Evolutionary conservation across 1,140 invertebrate genomes (phyloP).

Genomic region (Campoletis sonorensis): DNA sequence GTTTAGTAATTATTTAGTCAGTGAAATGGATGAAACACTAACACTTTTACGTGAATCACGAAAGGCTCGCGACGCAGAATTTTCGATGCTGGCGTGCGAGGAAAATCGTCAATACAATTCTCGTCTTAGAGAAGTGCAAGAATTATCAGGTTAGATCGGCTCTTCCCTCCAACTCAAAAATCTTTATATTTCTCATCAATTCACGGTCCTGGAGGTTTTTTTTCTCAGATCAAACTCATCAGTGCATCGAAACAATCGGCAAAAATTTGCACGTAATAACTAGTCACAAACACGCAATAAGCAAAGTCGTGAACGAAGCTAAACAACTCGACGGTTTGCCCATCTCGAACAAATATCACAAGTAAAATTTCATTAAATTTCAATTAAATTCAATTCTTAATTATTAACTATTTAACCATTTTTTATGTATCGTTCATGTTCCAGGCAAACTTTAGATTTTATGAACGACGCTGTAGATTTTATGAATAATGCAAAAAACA

Average conservation of each 20-base stretch:
- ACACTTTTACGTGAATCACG: conserved; percentile 3
- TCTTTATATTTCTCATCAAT: conserved; percentile 30
- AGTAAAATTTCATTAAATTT: conserved; percentile 44
- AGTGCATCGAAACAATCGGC: conserved; percentile 52
- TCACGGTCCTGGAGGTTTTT: no score
- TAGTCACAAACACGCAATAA: conserved; percentile 55
- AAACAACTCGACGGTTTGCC: conserved; percentile 56
- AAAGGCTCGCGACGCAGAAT: background rate
- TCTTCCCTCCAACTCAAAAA: conserved; percentile 17
- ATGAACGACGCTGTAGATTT: no score
- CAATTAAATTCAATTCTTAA: background rate
- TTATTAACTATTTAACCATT: no score
- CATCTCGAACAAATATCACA: conserved; percentile 58
- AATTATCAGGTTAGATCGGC: background rate
- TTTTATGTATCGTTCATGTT: no score
- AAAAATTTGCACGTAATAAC: conserved; percentile 57
- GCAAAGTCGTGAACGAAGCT: conserved; percentile 56
- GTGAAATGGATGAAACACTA: background rate
- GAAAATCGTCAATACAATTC: background rate
- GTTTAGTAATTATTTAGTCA: background rate
- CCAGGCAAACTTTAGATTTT: no score
- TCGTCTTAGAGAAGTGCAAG: background rate
- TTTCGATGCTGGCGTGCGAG: background rate
- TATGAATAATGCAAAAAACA: no score
- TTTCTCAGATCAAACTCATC: conserved; percentile 46